These are phyloP conservation scores for Vombatus ursinus DNA, from an alignment of 2,113 vertebrate genomes.

Conservation along the genomic window DNA sequence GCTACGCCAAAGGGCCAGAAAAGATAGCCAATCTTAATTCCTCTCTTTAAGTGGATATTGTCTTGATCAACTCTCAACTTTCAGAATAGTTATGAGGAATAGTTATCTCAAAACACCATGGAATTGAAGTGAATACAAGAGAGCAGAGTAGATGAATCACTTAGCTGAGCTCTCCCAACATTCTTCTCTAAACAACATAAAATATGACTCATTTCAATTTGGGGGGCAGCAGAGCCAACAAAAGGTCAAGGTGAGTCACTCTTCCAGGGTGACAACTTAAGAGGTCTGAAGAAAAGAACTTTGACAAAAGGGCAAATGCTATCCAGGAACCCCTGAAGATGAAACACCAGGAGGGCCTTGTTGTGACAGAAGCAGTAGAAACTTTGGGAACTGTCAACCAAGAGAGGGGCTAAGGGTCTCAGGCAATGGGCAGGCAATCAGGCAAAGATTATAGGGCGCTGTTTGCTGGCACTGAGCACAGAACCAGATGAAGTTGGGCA, in stretches of 20 bases:
- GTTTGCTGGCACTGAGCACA: not conserved
- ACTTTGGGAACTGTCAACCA: not conserved
- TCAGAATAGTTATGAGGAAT: not conserved
- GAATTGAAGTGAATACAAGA: not conserved
- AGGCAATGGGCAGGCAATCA: not conserved
- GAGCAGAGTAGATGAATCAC: not conserved
- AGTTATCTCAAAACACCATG: not conserved
- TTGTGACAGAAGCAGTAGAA: not conserved
- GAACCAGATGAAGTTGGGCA: not conserved
- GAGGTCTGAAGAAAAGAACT: not conserved
- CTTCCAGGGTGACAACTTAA: not conserved
- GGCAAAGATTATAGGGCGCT: not conserved
- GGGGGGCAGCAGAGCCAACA: not conserved
- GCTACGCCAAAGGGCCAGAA: not conserved
- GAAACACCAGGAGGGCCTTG: not conserved
- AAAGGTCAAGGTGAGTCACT: not conserved
- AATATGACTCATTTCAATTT: not conserved
- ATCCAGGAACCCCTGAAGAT: not conserved
- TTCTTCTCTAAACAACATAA: not conserved
- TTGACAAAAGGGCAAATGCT: not conserved
- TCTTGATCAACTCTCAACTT: not conserved
- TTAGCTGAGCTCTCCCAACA: not conserved
- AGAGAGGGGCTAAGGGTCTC: not conserved
- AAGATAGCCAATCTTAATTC: no score
- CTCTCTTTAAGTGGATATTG: not conserved